Evolutionary conservation across 1,140 invertebrate genomes (phyloP), one percentile per base, ranked within the genome.

Genomic region (Amyelois transitella): DNA sequence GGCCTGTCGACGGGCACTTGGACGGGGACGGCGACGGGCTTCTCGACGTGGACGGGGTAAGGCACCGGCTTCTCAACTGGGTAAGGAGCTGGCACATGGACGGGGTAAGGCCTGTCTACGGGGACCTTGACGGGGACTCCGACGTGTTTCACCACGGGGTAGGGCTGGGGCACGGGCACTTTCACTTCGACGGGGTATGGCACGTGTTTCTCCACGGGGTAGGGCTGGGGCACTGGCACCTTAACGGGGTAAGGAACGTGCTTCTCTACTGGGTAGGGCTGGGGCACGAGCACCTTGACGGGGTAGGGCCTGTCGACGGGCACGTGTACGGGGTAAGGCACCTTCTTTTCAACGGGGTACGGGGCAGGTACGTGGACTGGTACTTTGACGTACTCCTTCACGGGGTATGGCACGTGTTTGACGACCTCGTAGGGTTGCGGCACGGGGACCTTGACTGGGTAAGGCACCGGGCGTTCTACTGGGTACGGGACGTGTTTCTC

Each of bases 241-340:
- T 92, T 91, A 17, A 92, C 90, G 19, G 91, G 91, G 58, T 91
- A 90, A 18, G 90, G 91, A 1, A 93, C 79, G 61, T 90, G 91
- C 65, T 93, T 92, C 70, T 92, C 91, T 20, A 93, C 92, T 25
- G 91, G 91, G 77, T 91, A 92, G n/a, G 92, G 92, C 60, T 92
- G 89, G 7, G 92, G 92, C 12, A 93, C 88, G 48, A 91, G 89
- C 2, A 93, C 91, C 66, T 91, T 91, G 55, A 92, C 90, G 44
- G 92, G 92, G 63, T 92, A 90, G 1, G 90, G 91, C 71, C 91
- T 90, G 60, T 93, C 92, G 19, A 93, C 90, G 47, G 89, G 91
- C 12, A 93, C 90, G 66, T 92, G 91, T 5, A 93, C 92, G 58
- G 92, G 92, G 56, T 92, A 91, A 32, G 91, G 90, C 19, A 93